Conservation (phyloP, 2,888 invertebrate genomes). For the Coelopa pilipes region DNA sequence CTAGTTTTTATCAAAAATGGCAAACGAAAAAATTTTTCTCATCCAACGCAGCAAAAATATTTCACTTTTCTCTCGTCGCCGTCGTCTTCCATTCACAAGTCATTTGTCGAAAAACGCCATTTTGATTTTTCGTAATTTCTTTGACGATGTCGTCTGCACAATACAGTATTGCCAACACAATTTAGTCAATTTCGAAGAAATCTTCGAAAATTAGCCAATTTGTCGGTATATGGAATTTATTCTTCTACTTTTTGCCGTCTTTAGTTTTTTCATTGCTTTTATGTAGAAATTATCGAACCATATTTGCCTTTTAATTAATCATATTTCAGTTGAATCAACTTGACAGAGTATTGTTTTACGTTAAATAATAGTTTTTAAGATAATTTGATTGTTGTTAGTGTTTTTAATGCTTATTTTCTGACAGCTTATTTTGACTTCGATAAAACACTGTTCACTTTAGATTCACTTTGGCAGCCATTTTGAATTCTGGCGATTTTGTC, state of each 20-base stretch:
- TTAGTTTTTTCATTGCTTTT: slow-evolving; percentile 14
- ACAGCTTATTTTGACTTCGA: background rate
- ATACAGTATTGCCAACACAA: slow-evolving; percentile 36
- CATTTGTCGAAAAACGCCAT: slow-evolving; percentile 60
- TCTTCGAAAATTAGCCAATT: slow-evolving; percentile 17
- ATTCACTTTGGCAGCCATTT: slow-evolving; percentile 34
- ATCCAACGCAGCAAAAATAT: slow-evolving; percentile 49
- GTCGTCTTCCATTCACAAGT: slow-evolving; percentile 49
- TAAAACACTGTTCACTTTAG: slow-evolving; percentile 7
- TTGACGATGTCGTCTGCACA: slow-evolving; percentile 26
- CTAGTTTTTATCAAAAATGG: slow-evolving; percentile 46
- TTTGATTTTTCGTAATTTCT: slow-evolving; percentile 53
- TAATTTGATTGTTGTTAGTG: slow-evolving; percentile 1
- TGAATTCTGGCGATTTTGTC: slow-evolving; percentile 25
- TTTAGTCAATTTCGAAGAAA: background rate
- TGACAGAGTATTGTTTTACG: background rate
- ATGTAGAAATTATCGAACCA: slow-evolving; percentile 2
- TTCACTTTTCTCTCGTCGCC: slow-evolving; percentile 45
- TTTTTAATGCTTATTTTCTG: slow-evolving; percentile 9
- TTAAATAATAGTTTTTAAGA: background rate
- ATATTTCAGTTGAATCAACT: background rate
- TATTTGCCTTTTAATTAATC: background rate
- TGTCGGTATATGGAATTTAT: slow-evolving; percentile 24
- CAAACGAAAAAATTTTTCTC: slow-evolving; percentile 53
- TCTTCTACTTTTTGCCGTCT: slow-evolving; percentile 31